A percentile compares a stretch with the other conserved stretches of the same genome.
These are phyloP conservation scores for Scarus forsteni DNA, from an alignment of 2,797 vertebrate genomes.

Conservation along the genomic window DNA sequence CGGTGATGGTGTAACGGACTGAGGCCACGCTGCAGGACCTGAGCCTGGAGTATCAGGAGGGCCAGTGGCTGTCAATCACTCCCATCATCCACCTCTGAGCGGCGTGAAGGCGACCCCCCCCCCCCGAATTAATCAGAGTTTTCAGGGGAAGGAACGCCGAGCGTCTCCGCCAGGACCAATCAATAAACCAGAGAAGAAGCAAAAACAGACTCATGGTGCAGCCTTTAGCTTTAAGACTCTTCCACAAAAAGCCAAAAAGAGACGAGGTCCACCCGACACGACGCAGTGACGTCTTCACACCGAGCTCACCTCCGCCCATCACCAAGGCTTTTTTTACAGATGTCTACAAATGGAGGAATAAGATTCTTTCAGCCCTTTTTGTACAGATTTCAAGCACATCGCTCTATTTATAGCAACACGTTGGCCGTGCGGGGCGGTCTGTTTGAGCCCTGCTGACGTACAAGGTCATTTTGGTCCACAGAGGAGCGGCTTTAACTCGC, in stretches of 20 bases:
- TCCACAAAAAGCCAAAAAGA: conserved; percentile 62
- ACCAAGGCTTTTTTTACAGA: conserved; percentile 78
- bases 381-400: conserved; percentile 89
- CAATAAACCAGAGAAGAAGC: conserved; percentile 67
- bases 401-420: conserved; percentile 81
- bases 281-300: no score
- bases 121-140: conserved; percentile 79
- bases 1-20: conserved; percentile 72
- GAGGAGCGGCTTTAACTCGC: conserved; percentile 75
- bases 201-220: conserved; percentile 63
- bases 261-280: conserved; percentile 63
- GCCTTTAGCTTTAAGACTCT: conserved; percentile 75
- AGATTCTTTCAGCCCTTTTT: conserved; percentile 83
- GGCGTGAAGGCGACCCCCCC: conserved; percentile 60
- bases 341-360: conserved; percentile 83
- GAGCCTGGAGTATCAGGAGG: conserved; percentile 70
- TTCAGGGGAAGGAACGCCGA: conserved; percentile 53
- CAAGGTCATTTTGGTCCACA: conserved; percentile 79
- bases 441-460: conserved; percentile 75
- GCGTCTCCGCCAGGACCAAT: conserved; percentile 71
- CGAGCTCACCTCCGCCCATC: conserved; percentile 72
- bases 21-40: conserved; percentile 45
- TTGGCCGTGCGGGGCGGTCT: conserved; percentile 74
- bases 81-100: conserved; percentile 47
- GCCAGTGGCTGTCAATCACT: conserved; percentile 73